phyloP scores from a whole-genome alignment of 2,113 vertebrate genomes.

The Fulmarus glacialis region DNA sequence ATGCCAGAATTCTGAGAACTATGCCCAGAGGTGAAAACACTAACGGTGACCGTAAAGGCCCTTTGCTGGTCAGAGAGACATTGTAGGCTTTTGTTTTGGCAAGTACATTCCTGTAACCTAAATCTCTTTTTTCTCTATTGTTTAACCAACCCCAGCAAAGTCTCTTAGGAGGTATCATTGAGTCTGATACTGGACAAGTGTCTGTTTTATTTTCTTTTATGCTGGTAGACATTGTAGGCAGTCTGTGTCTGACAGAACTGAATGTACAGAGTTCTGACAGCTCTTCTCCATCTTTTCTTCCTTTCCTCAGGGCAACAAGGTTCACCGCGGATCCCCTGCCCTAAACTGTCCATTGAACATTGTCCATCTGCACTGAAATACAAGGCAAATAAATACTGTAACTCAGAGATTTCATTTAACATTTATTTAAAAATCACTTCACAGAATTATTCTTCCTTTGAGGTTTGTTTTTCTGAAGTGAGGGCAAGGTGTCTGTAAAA shows the following conservation, averaged over 20 bases:
- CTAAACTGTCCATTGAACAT: neutral
- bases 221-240: neutral
- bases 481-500: neutral
- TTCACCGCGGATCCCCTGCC: neutral
- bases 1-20: neutral
- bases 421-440: constrained; percentile 1
- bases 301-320: neutral
- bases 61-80: neutral
- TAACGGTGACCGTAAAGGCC: neutral
- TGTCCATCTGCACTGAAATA: neutral
- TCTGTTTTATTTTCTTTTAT: constrained; percentile 37
- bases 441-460: neutral
- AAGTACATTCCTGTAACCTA: neutral
- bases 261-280: neutral
- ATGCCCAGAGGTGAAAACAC: constrained; percentile 2
- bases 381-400: neutral
- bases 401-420: neutral
- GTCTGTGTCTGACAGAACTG: neutral
- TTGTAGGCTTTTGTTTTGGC: neutral
- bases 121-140: neutral
- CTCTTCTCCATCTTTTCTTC: neutral
- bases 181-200: neutral
- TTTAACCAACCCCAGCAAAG: constrained; percentile 17
- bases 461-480: neutral
- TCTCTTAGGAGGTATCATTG: neutral